These are phyloP conservation scores for Zootermopsis nevadensis DNA, from an alignment of 2,888 invertebrate species.

Conservation along the genomic window DNA sequence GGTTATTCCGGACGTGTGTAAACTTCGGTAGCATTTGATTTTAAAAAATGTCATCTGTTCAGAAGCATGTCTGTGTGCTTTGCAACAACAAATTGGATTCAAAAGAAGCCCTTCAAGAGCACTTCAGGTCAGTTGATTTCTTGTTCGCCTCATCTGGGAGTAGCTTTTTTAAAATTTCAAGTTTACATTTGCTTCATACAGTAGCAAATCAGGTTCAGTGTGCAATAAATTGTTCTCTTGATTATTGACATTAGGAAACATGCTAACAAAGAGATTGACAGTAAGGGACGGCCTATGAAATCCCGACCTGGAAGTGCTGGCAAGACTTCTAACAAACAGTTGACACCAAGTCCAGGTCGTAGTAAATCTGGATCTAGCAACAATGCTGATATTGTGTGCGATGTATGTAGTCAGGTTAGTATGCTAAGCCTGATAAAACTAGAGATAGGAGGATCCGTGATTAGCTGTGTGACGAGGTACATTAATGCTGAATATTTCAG, in stretches of 20 bases:
- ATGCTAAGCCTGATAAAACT: not conserved
- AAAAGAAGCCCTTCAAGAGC: conserved; percentile 71
- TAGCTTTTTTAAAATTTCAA: not conserved
- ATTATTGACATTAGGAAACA: conserved; percentile 66
- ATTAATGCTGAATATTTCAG: no score
- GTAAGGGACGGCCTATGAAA: conserved; percentile 58
- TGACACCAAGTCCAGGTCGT: conserved; percentile 49
- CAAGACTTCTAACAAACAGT: conserved; percentile 46
- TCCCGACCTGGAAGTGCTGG: not conserved
- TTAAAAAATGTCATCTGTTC: conserved; percentile 42
- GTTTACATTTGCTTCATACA: not conserved
- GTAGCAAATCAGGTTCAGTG: not conserved
- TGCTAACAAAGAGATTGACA: conserved; percentile 71
- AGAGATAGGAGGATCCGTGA: no score
- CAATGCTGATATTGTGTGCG: conserved; percentile 64
- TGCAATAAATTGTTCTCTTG: conserved; percentile 2
- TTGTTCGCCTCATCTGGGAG: not conserved
- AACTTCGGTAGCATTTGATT: not conserved
- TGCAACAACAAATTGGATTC: conserved; percentile 68
- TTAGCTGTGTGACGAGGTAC: no score
- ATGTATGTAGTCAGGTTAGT: conserved; percentile 66
- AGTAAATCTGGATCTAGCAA: conserved; percentile 44
- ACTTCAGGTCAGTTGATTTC: conserved; percentile 67
- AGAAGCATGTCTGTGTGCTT: conserved; percentile 65
- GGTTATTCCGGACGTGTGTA: conserved; percentile 10